Evolutionary conservation across 30 jellyfish, hydroid and myxozoan species (phyloP).

Genomic region (Aurelia sp.): DNA sequence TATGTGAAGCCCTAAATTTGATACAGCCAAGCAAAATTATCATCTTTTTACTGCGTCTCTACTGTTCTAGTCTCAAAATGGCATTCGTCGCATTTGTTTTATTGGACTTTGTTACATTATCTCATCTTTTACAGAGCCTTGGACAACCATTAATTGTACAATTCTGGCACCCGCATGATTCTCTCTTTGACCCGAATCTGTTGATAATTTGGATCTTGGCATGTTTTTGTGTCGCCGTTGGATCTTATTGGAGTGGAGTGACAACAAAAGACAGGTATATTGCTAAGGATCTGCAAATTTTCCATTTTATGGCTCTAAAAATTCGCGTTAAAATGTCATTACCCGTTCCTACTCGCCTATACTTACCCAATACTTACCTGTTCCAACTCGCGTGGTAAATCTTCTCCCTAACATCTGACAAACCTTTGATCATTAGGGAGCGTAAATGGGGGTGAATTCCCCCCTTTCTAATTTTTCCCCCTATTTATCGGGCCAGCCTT

Average conservation of each 20-base stretch:
- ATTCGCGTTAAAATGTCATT: too few species aligned
- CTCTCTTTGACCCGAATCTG: slow-evolving; percentile 87
- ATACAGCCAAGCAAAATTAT: too few species aligned
- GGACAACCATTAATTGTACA: slow-evolving; percentile 85
- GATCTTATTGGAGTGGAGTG: slow-evolving; percentile 91
- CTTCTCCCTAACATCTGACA: too few species aligned
- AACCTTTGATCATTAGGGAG: too few species aligned
- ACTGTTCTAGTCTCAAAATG: background rate
- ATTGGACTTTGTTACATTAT: background rate
- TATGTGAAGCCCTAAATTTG: too few species aligned
- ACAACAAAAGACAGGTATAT: slow-evolving; percentile 67
- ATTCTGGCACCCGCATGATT: slow-evolving; percentile 95
- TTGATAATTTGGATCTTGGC: slow-evolving; percentile 87
- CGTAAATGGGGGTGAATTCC: too few species aligned
- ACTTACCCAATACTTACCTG: too few species aligned
- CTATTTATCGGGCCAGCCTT: too few species aligned
- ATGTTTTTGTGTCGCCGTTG: slow-evolving; percentile 80
- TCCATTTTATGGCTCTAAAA: background rate
- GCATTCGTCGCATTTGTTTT: background rate
- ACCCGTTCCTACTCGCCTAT: too few species aligned
- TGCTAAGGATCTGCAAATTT: background rate
- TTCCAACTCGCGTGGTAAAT: too few species aligned
- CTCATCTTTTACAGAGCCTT: slow-evolving; percentile 21
- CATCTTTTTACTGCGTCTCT: too few species aligned
- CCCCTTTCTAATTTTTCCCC: too few species aligned